Conservation (phyloP, 2,888 invertebrate genomes). For the Drosophila kambysellisi region DNA sequence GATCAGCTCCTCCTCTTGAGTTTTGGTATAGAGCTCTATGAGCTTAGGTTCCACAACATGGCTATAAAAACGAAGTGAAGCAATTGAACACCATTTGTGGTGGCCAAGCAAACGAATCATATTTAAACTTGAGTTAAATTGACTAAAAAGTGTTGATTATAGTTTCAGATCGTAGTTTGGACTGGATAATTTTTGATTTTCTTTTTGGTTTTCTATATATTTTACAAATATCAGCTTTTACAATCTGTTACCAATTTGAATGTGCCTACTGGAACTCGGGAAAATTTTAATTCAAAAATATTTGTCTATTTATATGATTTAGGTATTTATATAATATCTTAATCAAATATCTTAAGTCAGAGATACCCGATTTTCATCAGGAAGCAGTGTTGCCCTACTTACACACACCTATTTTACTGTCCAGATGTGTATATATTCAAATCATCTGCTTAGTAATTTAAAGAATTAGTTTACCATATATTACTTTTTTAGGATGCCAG, state of each 20-base stretch:
- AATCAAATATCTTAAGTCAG: no score
- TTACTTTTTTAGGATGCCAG: no score
- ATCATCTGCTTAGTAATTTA: no score
- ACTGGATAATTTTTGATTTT: neutral
- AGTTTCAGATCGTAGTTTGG: neutral
- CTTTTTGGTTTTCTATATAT: neutral
- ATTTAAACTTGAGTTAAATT: neutral
- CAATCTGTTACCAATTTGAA: rapidly evolving
- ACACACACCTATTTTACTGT: no score
- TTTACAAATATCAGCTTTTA: neutral
- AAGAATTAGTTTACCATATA: no score
- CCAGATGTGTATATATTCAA: no score
- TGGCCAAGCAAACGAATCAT: conserved; percentile 11
- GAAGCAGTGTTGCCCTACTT: no score
- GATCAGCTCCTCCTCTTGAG: neutral
- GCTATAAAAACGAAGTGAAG: neutral
- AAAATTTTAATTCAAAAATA: neutral
- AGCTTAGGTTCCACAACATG: neutral
- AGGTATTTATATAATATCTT: no score
- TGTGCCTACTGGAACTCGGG: neutral
- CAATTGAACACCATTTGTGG: neutral
- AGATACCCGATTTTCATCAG: no score
- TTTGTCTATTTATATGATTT: neutral
- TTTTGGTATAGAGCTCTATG: neutral
- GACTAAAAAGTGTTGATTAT: neutral